phyloP scores from a whole-genome alignment of 1,140 invertebrate genomes.

The Saccostrea cuccullata region DNA sequence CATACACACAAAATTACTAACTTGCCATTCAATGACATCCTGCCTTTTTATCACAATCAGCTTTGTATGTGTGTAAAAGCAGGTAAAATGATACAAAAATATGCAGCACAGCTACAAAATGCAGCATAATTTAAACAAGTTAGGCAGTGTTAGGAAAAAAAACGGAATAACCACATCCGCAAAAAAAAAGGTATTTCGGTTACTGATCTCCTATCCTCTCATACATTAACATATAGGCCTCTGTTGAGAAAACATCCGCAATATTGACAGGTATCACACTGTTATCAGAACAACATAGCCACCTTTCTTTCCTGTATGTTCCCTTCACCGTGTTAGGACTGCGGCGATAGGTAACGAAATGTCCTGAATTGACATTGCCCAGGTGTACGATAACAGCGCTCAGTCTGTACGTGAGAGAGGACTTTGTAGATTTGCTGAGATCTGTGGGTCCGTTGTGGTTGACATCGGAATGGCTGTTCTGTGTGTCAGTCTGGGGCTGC shows the following conservation, averaged over 20 bases:
- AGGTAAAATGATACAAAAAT: no score
- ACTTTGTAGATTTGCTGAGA: conserved; percentile 46
- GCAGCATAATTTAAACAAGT: no score
- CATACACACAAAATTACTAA: no score
- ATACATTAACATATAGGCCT: conserved; percentile 81
- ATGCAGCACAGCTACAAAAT: no score
- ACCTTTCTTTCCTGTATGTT: conserved; percentile 72
- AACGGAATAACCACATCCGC: background rate
- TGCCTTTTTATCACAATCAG: no score
- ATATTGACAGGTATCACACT: conserved; percentile 74
- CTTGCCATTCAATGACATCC: no score
- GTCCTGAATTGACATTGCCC: conserved; percentile 90
- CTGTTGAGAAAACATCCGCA: conserved; percentile 76
- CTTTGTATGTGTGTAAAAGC: no score
- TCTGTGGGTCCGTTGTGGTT: conserved; percentile 68
- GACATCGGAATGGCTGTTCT: conserved; percentile 65
- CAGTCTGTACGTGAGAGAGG: conserved; percentile 83
- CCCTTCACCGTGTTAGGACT: conserved; percentile 77
- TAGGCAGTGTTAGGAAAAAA: background rate
- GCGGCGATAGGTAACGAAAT: conserved; percentile 94
- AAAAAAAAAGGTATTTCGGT: background rate
- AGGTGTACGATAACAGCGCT: conserved; percentile 92
- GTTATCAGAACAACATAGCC: conserved; percentile 80
- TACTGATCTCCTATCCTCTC: conserved; percentile 71
- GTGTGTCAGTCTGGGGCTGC: conserved; percentile 51